A percentile compares a stretch with the other conserved stretches of the same genome.
Evolutionary conservation across 2,888 invertebrate genomes (phyloP).

Genomic region (Brachyptera risi): DNA sequence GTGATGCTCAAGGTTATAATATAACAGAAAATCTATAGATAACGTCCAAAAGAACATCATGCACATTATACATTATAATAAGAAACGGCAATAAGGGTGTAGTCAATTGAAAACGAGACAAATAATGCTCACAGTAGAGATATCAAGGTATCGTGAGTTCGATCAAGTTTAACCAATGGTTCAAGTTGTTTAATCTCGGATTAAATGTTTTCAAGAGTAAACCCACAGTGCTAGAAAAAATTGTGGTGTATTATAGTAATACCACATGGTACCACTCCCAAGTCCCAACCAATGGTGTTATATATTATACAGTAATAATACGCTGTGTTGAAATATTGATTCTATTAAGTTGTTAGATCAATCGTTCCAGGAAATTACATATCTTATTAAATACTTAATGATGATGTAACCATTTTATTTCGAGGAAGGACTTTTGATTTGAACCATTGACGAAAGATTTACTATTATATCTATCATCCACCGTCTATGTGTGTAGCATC

Average conservation of each 20-base stretch:
- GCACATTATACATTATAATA: too few relatives aligned
- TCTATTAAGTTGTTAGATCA: not conserved
- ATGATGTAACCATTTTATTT: not conserved
- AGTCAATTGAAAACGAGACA: not conserved
- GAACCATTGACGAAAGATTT: too few relatives aligned
- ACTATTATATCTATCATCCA: too few relatives aligned
- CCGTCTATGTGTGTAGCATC: too few relatives aligned
- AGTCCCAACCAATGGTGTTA: not conserved
- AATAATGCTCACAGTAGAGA: not conserved
- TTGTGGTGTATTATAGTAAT: too few relatives aligned
- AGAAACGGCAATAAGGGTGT: slow-evolving; percentile 4
- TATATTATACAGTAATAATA: too few relatives aligned
- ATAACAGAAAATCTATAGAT: not conserved
- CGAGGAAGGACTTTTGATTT: not conserved
- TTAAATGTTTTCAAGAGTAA: slow-evolving; percentile 10
- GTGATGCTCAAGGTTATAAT: slow-evolving; percentile 4
- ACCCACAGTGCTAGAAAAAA: not conserved
- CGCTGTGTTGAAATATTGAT: not conserved
- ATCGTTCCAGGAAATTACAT: not conserved
- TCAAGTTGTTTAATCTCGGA: slow-evolving; percentile 3
- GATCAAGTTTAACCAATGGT: not conserved
- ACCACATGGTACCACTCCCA: not conserved
- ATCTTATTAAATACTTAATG: too few relatives aligned
- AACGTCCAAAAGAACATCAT: not conserved
- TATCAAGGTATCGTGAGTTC: slow-evolving; percentile 5